Conservation (phyloP, 2,888 invertebrate genomes). For the Amiota minor region DNA sequence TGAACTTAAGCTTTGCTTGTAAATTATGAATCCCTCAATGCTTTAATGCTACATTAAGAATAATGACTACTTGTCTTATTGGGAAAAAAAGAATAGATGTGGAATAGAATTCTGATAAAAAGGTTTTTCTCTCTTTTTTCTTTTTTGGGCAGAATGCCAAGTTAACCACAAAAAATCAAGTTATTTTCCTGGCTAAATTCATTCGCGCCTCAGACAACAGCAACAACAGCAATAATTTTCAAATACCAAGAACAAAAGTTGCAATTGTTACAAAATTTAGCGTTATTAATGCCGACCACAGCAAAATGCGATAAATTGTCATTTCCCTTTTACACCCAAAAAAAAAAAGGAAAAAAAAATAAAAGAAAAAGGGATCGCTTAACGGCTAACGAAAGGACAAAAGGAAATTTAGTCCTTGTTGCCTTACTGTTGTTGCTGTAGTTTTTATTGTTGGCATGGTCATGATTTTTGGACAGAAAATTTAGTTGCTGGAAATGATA, state of each 20-base stretch:
- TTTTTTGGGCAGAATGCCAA: constrained; percentile 52
- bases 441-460: constrained; percentile 44
- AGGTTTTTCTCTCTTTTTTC: constrained; percentile 24
- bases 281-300: constrained; percentile 66
- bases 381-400: constrained; percentile 15
- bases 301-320: constrained; percentile 65
- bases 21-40: neutral
- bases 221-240: neutral
- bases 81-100: neutral
- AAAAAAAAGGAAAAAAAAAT: neutral
- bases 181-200: constrained; percentile 25
- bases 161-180: constrained; percentile 32
- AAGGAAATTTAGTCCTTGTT: constrained; percentile 19
- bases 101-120: neutral
- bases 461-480: constrained; percentile 43
- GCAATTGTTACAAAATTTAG: constrained; percentile 67
- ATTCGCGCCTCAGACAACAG: constrained; percentile 9
- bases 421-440: constrained; percentile 27
- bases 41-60: neutral
- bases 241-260: constrained; percentile 50
- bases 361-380: neutral
- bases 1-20: too few species aligned
- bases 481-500: constrained; percentile 64
- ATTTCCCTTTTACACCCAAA: constrained; percentile 40
- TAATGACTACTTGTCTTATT: neutral